Evolutionary conservation across 92 coral and sea anemone genomes (phyloP).

Genomic region (Zoanthus sociatus): DNA sequence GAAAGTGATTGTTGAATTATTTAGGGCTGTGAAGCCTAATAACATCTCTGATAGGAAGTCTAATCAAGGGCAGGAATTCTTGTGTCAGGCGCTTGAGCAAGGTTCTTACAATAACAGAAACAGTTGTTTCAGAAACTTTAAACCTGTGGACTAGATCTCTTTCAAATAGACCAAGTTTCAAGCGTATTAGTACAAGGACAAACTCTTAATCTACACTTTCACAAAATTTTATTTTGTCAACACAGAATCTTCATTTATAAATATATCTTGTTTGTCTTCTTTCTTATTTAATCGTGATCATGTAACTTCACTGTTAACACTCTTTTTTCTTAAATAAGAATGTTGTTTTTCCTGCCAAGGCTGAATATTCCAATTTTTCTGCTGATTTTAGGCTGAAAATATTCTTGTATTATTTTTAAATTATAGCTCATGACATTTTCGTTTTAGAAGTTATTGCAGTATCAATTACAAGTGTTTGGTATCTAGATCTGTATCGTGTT

Average conservation of each 20-base stretch:
- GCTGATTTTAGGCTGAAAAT: too few relatives aligned
- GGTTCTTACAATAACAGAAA: conserved; percentile 52
- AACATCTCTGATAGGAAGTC: conserved; percentile 47
- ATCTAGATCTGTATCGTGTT: conserved; percentile 45
- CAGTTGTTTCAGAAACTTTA: conserved; percentile 46
- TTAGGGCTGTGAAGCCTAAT: conserved; percentile 47
- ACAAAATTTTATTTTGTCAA: too few relatives aligned
- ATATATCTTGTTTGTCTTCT: too few relatives aligned
- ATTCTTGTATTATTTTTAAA: too few relatives aligned
- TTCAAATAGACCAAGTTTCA: conserved; percentile 65
- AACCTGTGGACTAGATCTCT: conserved; percentile 65
- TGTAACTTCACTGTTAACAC: neutral
- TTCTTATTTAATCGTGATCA: too few relatives aligned
- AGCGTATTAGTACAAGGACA: conserved; percentile 45
- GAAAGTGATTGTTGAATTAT: conserved; percentile 42
- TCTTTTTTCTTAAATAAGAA: neutral
- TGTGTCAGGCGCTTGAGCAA: conserved; percentile 54
- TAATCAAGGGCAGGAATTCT: conserved; percentile 57
- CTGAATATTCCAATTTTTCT: neutral
- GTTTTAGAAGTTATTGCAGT: neutral
- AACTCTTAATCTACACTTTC: too few relatives aligned
- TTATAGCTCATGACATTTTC: neutral
- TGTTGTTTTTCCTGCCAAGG: neutral
- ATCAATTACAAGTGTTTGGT: neutral
- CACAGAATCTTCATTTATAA: too few relatives aligned